Evolutionary conservation across 2,113 vertebrate genomes (phyloP).

Genomic region (Planiliza haematocheilus): DNA sequence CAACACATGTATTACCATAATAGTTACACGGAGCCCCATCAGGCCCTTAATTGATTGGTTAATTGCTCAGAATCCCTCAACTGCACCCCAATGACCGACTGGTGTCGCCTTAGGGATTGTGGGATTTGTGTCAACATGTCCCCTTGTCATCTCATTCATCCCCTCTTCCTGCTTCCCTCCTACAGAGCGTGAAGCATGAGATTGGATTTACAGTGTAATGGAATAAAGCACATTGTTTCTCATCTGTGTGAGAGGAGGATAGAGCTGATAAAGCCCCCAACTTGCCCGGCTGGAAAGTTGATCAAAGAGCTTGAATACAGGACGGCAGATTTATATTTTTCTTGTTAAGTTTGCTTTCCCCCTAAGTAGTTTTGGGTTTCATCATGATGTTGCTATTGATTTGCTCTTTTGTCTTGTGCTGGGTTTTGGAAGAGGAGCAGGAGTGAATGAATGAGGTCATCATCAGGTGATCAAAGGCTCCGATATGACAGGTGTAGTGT

Average conservation of each 20-base stretch:
- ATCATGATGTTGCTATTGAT: slow-evolving; percentile 32
- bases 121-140: slow-evolving; percentile 77
- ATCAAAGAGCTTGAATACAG: slow-evolving; percentile 61
- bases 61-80: slow-evolving; percentile 71
- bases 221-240: slow-evolving; percentile 81
- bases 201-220: slow-evolving; percentile 82
- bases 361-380: slow-evolving; percentile 18
- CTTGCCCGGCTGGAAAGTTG: slow-evolving; percentile 67
- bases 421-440: slow-evolving; percentile 13
- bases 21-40: slow-evolving; percentile 55
- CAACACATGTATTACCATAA: slow-evolving; percentile 47
- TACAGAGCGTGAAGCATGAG: slow-evolving; percentile 79
- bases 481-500: slow-evolving; percentile 41
- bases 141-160: slow-evolving; percentile 59
- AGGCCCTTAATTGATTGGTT: slow-evolving; percentile 71
- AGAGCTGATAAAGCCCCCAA: slow-evolving; percentile 58
- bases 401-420: slow-evolving; percentile 29
- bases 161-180: slow-evolving; percentile 57
- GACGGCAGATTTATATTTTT: slow-evolving; percentile 31
- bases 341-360: slow-evolving; percentile 28
- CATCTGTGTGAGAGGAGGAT: slow-evolving; percentile 61
- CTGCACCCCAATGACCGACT: slow-evolving; percentile 52
- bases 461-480: slow-evolving; percentile 51
- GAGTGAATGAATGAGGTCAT: slow-evolving; percentile 54
- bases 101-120: slow-evolving; percentile 61